Conservation (phyloP, 2,888 invertebrate genomes). For the Cremastobaeus sp. region DNA sequence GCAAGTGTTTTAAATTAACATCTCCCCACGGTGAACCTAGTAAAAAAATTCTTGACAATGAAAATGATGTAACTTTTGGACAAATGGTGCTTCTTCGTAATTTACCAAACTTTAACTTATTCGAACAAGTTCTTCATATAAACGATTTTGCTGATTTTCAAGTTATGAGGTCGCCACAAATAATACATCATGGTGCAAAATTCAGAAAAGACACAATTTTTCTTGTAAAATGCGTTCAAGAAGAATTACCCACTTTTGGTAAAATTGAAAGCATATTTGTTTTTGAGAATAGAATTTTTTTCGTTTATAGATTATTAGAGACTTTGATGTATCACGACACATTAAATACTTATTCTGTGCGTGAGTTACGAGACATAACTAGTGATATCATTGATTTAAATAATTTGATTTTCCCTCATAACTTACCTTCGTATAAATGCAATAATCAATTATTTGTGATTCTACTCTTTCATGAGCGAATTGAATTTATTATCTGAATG, state of each 20-base stretch:
- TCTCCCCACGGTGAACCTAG: background rate
- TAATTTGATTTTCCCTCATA: conserved; percentile 6
- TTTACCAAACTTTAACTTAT: conserved; percentile 8
- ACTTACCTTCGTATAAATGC: background rate
- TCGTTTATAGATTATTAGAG: background rate
- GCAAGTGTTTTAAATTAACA: conserved; percentile 33
- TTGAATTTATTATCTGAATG: background rate
- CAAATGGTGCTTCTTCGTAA: conserved; percentile 17
- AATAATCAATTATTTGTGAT: background rate
- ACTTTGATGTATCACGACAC: background rate
- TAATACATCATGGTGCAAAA: background rate
- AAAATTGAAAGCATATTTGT: conserved; percentile 1
- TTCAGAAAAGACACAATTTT: background rate
- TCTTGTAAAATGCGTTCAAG: background rate
- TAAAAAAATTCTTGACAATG: conserved; percentile 44
- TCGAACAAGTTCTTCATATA: background rate
- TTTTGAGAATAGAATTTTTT: background rate
- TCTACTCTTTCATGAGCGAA: background rate
- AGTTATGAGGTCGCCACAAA: conserved; percentile 1
- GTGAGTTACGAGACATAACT: background rate
- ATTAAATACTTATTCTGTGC: background rate
- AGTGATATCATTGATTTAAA: background rate
- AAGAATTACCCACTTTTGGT: conserved; percentile 3
- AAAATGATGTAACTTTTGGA: conserved; percentile 39
- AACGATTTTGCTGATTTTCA: background rate